A percentile compares a stretch with the other conserved stretches of the same genome.
These are phyloP conservation scores for Tridacna gigas DNA, from an alignment of 2,888 invertebrate genomes.

Conservation along the genomic window DNA sequence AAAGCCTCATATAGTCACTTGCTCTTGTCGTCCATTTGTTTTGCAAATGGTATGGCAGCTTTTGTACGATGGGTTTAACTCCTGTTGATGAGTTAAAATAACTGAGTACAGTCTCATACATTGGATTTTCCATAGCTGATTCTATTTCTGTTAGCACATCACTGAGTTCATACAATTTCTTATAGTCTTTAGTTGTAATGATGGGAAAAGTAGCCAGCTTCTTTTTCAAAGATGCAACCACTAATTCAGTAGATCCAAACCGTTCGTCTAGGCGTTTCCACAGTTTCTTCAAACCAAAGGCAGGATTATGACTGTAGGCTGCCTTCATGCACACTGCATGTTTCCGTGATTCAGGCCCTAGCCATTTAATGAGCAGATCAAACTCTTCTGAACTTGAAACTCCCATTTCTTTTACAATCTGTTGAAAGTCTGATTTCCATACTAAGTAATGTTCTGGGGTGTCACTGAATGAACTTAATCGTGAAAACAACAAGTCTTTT, in stretches of 20 bases:
- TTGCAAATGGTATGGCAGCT: constrained; percentile 18
- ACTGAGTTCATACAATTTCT: constrained; percentile 46
- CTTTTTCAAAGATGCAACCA: constrained; percentile 27
- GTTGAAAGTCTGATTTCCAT: constrained; percentile 14
- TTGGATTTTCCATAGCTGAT: constrained; percentile 35
- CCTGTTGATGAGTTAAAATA: constrained; percentile 56
- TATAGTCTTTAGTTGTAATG: constrained; percentile 35
- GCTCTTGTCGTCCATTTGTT: constrained; percentile 14
- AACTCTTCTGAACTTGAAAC: constrained; percentile 13
- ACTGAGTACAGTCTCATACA: constrained; percentile 32
- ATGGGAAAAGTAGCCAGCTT: constrained; percentile 47
- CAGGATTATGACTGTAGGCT: constrained; percentile 3
- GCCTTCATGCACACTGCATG: constrained; percentile 10
- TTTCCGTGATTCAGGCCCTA: constrained; percentile 11
- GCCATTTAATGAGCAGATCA: constrained; percentile 22
- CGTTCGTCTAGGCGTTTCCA: not conserved
- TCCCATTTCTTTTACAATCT: constrained; percentile 6
- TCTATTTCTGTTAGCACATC: constrained; percentile 54
- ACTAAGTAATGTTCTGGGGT: not conserved
- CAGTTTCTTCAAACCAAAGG: not conserved
- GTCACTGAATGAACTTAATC: not conserved
- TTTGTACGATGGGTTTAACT: constrained; percentile 39
- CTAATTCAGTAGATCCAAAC: not conserved
- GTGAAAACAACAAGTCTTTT: constrained; percentile 3
- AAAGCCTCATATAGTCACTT: not conserved